Conservation (phyloP, 1,140 invertebrate genomes). For the Gyrodactylus salaris region DNA sequence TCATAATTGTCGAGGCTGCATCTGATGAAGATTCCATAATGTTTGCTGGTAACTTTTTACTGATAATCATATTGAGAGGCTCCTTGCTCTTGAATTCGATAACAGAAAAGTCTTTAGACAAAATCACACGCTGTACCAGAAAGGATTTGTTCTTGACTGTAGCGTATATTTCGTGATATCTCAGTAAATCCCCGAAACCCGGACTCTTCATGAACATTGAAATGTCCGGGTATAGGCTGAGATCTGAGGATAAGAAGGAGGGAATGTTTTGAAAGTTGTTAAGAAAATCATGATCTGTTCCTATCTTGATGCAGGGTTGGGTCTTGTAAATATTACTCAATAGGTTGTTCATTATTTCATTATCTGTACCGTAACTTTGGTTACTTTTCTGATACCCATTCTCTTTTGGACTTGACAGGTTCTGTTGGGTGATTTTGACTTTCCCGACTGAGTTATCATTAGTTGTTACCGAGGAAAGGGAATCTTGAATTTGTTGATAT, state of each 20-base stretch:
- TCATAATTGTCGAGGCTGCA: background rate
- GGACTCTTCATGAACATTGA: background rate
- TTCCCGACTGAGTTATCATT: background rate
- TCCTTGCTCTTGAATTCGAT: too few relatives aligned
- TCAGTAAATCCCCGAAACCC: background rate
- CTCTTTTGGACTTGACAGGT: background rate
- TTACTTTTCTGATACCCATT: background rate
- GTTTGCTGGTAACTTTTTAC: too few relatives aligned
- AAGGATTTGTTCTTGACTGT: background rate
- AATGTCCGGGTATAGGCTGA: background rate
- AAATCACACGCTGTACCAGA: background rate
- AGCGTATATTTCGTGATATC: background rate
- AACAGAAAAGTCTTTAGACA: too few relatives aligned
- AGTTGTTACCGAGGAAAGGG: background rate
- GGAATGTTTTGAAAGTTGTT: background rate
- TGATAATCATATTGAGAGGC: too few relatives aligned
- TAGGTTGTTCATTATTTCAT: background rate
- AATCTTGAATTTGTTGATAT: background rate
- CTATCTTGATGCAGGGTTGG: background rate
- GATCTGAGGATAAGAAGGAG: background rate
- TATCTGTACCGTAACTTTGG: background rate
- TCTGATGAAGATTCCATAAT: background rate
- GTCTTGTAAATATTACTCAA: background rate
- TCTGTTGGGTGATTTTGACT: background rate
- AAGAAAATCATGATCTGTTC: background rate